Evolutionary conservation across 2,888 invertebrate genomes (phyloP).

Genomic region (Cerastis rubricosa): DNA sequence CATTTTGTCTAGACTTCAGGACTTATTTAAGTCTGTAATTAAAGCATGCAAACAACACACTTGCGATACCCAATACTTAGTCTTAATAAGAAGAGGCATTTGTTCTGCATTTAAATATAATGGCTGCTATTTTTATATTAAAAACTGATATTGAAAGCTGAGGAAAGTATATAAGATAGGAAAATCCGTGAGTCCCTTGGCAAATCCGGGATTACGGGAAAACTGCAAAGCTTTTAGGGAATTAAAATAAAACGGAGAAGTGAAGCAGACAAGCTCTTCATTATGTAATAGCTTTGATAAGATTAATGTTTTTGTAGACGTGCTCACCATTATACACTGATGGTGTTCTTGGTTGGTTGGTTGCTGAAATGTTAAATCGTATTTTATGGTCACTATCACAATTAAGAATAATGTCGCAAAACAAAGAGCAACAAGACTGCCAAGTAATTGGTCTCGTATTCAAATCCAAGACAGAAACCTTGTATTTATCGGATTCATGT

Average conservation of each 20-base stretch:
- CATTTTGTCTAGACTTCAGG: neutral
- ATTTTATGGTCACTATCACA: neutral
- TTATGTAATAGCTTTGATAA: slow-evolving; percentile 48
- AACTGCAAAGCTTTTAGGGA: slow-evolving; percentile 60
- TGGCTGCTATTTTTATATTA: slow-evolving; percentile 2
- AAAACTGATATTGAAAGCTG: slow-evolving; percentile 28
- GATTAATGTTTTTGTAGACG: slow-evolving; percentile 46
- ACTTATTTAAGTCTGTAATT: neutral
- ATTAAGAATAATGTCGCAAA: neutral
- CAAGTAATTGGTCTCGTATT: no score
- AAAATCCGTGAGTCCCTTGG: no score
- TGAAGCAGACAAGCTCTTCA: slow-evolving; percentile 48
- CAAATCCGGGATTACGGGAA: slow-evolving; percentile 55
- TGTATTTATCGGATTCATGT: no score
- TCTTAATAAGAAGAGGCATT: neutral
- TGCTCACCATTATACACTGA: neutral
- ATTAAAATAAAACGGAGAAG: slow-evolving; percentile 56
- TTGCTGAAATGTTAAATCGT: slow-evolving; percentile 1
- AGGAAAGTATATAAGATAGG: slow-evolving; percentile 30
- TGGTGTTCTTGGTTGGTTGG: neutral
- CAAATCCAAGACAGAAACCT: no score
- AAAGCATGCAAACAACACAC: neutral
- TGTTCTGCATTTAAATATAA: neutral
- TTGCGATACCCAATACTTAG: neutral
- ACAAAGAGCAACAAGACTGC: neutral